Base-by-base conservation (phyloP, 1,140 invertebrate species). In the Penaeus vannamei region DNA sequence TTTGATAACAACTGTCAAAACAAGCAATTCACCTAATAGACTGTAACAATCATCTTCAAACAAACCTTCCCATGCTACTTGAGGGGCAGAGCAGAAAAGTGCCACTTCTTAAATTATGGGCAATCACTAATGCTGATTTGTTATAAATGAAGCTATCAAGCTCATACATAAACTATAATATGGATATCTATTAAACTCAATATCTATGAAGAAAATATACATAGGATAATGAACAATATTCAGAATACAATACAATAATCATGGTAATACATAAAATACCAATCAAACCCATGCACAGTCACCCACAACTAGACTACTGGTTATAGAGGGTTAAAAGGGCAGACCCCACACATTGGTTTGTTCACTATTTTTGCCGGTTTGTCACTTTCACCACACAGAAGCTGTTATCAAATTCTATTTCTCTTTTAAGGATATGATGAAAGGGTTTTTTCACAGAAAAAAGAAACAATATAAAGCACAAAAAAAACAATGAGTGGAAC, bases 131-230 rank as follows among this genome's bases (percentile, higher is more conserved):
- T 86, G 85, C 85, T 53, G 80, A 88, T 66, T 42, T 87, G 86
- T 88, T 88, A 88, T 88, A 88, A 88, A 88, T 88, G 86, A 88
- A 88, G 81, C 86, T 62, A 76, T 83, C 83, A 64, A 88, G 80
- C 80, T 29, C 46, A 83, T 88, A 88, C 86, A 88, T 88, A 77
- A 88, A 88, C 86, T 88, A 84, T 88, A 88, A 88, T 84, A 84
- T 88, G 86, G 80, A 60, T 82, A 83, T 88, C 85, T 86, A 86
- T 66, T 88, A 46, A 88, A 88, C 86, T 88, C 46, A 88, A 83
- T 64, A 88, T 88, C 86, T 83, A 53, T 88, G 76, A 88, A 83
- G 62, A 85, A 84, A 84, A 88, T 88, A 88, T 84, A 88, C 81
- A 88, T 82, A 84, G 80, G 72, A 76, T 88, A 83, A 80, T 66